Percentiles rank a stretch among this genome's conserved stretches.
phyloP scores from a whole-genome alignment of 2,797 vertebrate genomes.

The Sebastes wilsoni region DNA sequence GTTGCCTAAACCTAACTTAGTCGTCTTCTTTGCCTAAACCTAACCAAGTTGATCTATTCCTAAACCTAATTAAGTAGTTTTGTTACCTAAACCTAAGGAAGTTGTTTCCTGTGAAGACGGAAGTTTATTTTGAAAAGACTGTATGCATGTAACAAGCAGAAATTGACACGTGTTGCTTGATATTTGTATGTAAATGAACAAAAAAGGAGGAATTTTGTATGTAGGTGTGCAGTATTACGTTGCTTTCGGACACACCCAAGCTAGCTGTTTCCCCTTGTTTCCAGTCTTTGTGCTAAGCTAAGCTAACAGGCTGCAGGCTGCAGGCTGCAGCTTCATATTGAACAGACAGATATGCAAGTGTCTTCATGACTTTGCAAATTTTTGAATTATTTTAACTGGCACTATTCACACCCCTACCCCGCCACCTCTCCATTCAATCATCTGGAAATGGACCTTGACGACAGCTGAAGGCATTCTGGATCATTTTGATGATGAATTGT shows the following conservation, averaged over 20 bases:
- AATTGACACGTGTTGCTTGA: too few species aligned
- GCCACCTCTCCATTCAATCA: not conserved
- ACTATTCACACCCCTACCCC: not conserved
- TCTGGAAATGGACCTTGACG: not conserved
- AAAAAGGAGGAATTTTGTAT: too few species aligned
- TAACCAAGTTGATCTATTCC: fast-evolving
- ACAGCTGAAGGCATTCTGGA: not conserved
- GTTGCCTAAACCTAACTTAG: too few species aligned
- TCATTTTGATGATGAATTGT: not conserved
- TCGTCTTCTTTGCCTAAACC: too few species aligned
- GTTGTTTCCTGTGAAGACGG: too few species aligned
- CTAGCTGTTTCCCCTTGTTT: not conserved
- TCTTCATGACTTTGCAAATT: not conserved
- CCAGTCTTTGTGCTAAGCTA: not conserved
- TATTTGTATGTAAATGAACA: too few species aligned
- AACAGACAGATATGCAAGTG: not conserved
- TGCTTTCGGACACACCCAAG: not conserved
- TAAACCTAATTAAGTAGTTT: too few species aligned
- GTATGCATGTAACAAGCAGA: fast-evolving
- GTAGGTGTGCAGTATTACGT: not conserved
- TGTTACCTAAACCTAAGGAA: too few species aligned
- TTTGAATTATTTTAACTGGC: not conserved
- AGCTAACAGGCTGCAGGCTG: not conserved
- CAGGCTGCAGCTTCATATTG: not conserved
- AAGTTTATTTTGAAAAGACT: too few species aligned